Conservation (phyloP, 30 jellyfish, hydroid and myxozoan species). For the Cassiopea xamachana region DNA sequence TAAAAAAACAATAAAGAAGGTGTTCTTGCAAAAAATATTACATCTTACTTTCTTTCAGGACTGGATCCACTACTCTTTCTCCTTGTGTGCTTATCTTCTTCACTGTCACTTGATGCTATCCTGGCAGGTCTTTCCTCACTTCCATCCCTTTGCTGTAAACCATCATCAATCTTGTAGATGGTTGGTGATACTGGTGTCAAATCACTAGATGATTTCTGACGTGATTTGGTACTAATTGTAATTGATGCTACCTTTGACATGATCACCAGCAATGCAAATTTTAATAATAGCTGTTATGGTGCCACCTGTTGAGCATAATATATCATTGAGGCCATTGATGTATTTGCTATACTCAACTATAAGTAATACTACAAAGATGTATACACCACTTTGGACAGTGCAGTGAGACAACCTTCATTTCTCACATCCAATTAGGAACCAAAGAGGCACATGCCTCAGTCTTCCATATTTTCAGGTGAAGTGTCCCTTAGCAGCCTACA, state of each 20-base stretch:
- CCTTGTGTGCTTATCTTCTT: conserved; percentile 31
- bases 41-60: conserved; percentile 39
- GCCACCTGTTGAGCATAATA: too few species aligned
- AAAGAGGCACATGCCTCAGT: too few species aligned
- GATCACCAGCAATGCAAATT: background rate
- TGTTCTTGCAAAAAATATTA: background rate
- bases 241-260: conserved; percentile 80
- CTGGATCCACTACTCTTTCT: conserved; percentile 53
- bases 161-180: conserved; percentile 4
- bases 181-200: conserved; percentile 14
- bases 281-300: too few species aligned
- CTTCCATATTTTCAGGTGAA: too few species aligned
- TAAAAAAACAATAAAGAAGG: too few species aligned
- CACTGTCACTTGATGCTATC: conserved; percentile 60
- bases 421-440: too few species aligned
- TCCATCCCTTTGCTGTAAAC: background rate
- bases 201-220: conserved; percentile 26
- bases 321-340: too few species aligned
- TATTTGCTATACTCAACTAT: too few species aligned
- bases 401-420: too few species aligned
- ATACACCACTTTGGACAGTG: too few species aligned
- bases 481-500: too few species aligned
- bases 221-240: conserved; percentile 58
- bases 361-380: too few species aligned
- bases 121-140: conserved; percentile 3